Conservation (phyloP, 2,113 vertebrate species). For the Lontra canadensis region DNA sequence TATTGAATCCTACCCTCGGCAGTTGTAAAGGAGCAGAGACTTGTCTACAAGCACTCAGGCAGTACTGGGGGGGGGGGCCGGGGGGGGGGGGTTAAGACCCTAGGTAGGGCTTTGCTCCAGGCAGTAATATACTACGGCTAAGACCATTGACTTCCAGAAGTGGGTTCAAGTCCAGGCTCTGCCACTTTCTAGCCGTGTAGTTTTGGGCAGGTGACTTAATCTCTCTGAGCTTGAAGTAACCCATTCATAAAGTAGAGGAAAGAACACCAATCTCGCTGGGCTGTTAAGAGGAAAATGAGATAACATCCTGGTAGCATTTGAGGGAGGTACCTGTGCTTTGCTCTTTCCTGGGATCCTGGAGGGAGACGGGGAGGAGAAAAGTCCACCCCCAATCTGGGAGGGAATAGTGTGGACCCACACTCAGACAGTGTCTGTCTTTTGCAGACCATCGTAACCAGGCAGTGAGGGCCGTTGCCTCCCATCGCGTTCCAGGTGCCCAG, state of each 20-base stretch:
- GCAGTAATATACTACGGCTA: not conserved
- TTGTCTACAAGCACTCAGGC: not conserved
- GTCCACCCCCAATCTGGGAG: not conserved
- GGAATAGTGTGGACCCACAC: not conserved
- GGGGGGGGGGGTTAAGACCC: not conserved
- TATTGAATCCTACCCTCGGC: not conserved
- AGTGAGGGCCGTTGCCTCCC: constrained; percentile 54
- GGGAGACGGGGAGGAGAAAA: not conserved
- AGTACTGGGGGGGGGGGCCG: not conserved
- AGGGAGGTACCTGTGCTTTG: not conserved
- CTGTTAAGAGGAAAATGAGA: not conserved
- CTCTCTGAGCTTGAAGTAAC: not conserved
- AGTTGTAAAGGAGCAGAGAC: not conserved
- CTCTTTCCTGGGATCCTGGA: not conserved
- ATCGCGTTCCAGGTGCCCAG: constrained; percentile 58
- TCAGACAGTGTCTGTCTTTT: constrained; percentile 77
- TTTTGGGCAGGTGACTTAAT: not conserved
- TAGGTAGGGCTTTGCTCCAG: not conserved
- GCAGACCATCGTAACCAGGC: constrained; percentile 70
- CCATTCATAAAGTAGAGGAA: not conserved
- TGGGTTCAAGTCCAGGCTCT: not conserved
- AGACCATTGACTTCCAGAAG: not conserved
- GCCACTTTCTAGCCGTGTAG: not conserved
- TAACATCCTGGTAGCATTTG: not conserved
- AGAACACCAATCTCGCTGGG: not conserved